Conservation (phyloP, 2,888 invertebrate genomes). For the Sphinx pinastri region DNA sequence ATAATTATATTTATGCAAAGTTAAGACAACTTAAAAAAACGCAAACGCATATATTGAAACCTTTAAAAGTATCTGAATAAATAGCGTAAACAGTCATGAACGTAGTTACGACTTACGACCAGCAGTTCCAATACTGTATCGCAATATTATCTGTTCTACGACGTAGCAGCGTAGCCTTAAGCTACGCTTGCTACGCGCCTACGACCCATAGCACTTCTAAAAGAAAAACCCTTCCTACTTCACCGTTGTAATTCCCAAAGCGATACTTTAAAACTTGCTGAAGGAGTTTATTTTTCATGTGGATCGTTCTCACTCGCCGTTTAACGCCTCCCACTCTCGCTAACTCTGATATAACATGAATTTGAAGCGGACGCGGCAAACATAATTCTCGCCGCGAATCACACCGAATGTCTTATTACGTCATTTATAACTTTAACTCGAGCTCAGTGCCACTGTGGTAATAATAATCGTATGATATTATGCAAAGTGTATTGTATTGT, state of each 20-base stretch:
- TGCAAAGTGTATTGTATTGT: no score
- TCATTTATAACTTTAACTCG: no score
- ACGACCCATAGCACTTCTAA: neutral
- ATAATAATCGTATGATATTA: no score
- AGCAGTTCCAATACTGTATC: neutral
- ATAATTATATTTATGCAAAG: neutral
- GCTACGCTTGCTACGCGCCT: conserved; percentile 13
- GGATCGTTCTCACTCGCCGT: neutral
- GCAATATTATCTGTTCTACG: neutral
- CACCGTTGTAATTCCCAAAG: neutral
- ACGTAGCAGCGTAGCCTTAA: conserved; percentile 1
- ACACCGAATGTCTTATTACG: no score
- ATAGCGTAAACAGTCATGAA: neutral
- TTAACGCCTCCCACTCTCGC: neutral
- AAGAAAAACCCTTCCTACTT: conserved; percentile 7
- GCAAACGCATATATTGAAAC: neutral
- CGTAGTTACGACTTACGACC: neutral
- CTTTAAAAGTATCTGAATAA: no score
- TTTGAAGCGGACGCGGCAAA: no score
- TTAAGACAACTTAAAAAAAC: neutral
- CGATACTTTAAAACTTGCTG: conserved; percentile 1
- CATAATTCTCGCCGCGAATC: no score
- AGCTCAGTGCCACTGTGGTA: no score
- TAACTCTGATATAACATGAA: neutral
- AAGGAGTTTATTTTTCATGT: neutral